Base-by-base conservation (phyloP, 2,113 vertebrate genomes). In the Haplochromis vanheusdeni region DNA sequence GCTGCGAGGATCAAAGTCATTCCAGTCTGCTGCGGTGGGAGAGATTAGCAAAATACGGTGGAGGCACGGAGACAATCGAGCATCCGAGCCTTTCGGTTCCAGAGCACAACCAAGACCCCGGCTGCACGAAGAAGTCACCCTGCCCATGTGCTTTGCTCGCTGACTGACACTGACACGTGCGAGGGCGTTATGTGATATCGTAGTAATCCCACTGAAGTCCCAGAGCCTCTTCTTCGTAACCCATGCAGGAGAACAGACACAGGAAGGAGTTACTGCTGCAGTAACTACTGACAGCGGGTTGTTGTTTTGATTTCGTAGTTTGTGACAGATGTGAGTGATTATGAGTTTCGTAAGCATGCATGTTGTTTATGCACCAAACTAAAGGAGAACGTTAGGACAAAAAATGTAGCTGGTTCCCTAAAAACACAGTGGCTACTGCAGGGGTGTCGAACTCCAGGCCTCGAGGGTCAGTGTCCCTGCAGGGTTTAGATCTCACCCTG, bases 1-100 rank as follows among this genome's bases (percentile, higher is more conserved):
- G 79, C 68, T 87, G 83, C 79, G 56, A 84, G 81, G 93, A 92
- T 94, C 91, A 94, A 91, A 94, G 90, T 91, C 84, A 26, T 73
- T 52, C 47, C 80, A 52, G 83, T 89, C 88, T 60, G 47, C 87
- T 84, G 89, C 58, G 85, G 87, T 80, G 58, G 88, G 86, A 80
- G 79, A 86, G 86, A 80, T 94, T 95, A 92, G 89, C 70, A 87
- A 91, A 92, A 93, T 82, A 75, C 80, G 80, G 85, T 17, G 79
- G 73, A 86, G 79, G 80, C 75, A 70, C 4, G 28, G 85, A 86
- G 88, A 85, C 85, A 52, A 93, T 89, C 9, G 31, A 84, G 83
- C 82, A 88, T 89, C 89, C 85, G 9, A 87, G 83, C 56, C 77
- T 88, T 37, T 84, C 40, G 23, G 86, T 23, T 79, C 77, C 55